Evolutionary conservation across 2,888 invertebrate species (phyloP), one percentile per base, ranked within the genome.

Genomic region (Netelia fuscicornis): DNA sequence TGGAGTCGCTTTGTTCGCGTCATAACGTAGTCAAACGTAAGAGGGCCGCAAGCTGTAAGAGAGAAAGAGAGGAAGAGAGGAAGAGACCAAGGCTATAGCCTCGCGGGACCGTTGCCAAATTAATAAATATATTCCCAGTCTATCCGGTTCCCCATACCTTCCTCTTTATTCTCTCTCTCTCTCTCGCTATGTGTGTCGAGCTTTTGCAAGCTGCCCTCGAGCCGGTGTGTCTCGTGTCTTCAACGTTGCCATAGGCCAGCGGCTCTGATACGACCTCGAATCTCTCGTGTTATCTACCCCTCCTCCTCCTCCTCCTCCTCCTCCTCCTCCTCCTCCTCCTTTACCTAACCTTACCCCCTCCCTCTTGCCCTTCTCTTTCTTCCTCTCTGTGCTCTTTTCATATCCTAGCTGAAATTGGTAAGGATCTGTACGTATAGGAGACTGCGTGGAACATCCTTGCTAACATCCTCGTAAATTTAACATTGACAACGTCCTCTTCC

Each of bases 91-190:
- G 87, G 90, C 91, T 91, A 90, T 90, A 91, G 90, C 89, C 88
- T 88, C 90, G 71, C 82, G 92, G 93, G 92, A 92, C 87, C 89
- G 87, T 90, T 92, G 93, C 93, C 93, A 93, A 93, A 93, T 93
- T 93, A 93, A 93, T 93, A 93, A 93, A 93, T 93, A 93, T 91
- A 92, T 93, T 91, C 90, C 85, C 90, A 90, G 91, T 90, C 91
- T 90, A 92, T 91, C 87, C 86, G 87, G 74, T 75, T 82, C 52
- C 79, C 74, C 74, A 42, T 79, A 67, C 70, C 83, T 81, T 81
- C 72, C 44, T 42, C 70, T 78, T 64, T 60, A 78, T 71, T 70
- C 77, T 23, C 37, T 81, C 79, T 76, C 80, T 71, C 70, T 68
- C 72, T 30, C 30, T 30, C 30, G 30, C 30, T 30, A 5, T 30